Percentiles rank a stretch among this genome's conserved stretches.
Evolutionary conservation across 2,113 vertebrate species (phyloP).

Genomic region (Cairina moschata): DNA sequence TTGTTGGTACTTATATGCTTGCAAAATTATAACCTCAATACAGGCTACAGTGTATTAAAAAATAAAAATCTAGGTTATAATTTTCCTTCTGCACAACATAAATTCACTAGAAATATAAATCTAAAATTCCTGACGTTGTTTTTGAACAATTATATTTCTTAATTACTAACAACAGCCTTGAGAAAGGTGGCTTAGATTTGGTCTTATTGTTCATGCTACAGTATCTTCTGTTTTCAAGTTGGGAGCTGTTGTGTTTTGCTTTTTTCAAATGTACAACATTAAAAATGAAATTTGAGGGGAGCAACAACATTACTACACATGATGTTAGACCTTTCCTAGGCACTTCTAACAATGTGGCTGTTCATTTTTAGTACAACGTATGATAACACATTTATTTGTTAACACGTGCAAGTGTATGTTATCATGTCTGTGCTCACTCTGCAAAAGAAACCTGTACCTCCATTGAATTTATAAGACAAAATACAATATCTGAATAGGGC

Average conservation of each 20-base stretch:
- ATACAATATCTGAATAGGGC: background rate
- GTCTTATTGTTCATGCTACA: background rate
- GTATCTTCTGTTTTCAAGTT: background rate
- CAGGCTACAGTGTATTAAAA: background rate
- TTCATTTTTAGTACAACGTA: background rate
- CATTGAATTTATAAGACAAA: background rate
- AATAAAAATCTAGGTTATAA: background rate
- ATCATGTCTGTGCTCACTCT: background rate
- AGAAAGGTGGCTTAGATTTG: background rate
- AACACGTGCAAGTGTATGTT: background rate
- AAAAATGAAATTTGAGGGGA: conserved; percentile 38
- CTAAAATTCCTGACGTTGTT: background rate
- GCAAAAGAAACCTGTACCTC: background rate
- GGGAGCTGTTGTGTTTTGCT: background rate
- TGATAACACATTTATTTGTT: background rate
- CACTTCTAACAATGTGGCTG: background rate
- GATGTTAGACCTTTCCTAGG: background rate
- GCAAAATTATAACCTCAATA: background rate
- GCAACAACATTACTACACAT: background rate
- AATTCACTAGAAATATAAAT: background rate
- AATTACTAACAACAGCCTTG: background rate
- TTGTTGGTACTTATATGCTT: background rate
- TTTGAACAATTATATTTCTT: background rate
- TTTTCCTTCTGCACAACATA: background rate
- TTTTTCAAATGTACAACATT: background rate